These are phyloP conservation scores for Glossosoma conforme DNA, from an alignment of 1,140 invertebrate species.

Conservation along the genomic window DNA sequence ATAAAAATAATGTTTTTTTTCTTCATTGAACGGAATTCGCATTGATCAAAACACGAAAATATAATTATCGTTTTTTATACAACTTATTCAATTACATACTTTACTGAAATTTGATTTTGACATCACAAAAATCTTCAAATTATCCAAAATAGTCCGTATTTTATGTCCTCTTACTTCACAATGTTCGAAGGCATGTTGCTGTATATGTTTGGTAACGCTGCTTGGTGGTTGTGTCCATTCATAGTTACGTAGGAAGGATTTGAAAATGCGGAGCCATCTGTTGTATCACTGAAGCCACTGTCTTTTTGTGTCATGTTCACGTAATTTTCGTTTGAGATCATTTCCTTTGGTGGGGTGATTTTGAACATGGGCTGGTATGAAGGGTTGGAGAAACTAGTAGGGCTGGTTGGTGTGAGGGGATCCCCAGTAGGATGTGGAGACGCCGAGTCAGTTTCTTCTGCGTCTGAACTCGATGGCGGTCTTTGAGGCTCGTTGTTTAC, in stretches of 20 bases:
- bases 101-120: too few relatives aligned
- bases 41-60: too few relatives aligned
- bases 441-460: conserved; percentile 38
- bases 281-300: conserved; percentile 44
- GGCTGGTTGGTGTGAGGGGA: background rate
- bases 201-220: conserved; percentile 20
- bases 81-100: too few relatives aligned
- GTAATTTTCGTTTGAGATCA: conserved; percentile 52
- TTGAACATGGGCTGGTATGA: conserved; percentile 32
- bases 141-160: background rate
- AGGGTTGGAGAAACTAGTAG: conserved; percentile 35
- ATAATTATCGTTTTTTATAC: too few relatives aligned
- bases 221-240: conserved; percentile 16
- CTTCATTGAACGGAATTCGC: too few relatives aligned
- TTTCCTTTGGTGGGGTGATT: conserved; percentile 35
- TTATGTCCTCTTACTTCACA: too few relatives aligned
- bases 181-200: conserved; percentile 19
- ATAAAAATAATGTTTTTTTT: too few relatives aligned
- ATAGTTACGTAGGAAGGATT: conserved; percentile 49
- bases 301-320: conserved; percentile 57
- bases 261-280: conserved; percentile 37
- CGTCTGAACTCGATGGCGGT: conserved; percentile 42
- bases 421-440: conserved; percentile 20
- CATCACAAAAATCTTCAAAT: background rate
- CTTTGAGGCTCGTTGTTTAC: conserved; percentile 41